Evolutionary conservation across 2,797 vertebrate genomes (phyloP), one percentile per base, ranked within the genome.

Genomic region (Rachycentron canadum): DNA sequence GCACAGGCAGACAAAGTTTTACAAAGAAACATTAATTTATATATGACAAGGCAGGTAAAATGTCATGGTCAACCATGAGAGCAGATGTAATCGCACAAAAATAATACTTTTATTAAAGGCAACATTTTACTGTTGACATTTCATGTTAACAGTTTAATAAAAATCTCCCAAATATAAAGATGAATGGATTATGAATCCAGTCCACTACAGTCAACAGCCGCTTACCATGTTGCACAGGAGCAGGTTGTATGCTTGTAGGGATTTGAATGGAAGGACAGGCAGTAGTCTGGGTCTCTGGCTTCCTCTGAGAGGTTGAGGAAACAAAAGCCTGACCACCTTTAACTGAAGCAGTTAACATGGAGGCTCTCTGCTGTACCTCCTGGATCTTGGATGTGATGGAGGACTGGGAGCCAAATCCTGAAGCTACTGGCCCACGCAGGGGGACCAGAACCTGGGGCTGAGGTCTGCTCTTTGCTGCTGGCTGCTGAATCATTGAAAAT

Each of bases 401-500:
- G 13, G 79, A 67, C 34, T 76, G 84, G 4, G 77, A 43, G 6
- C 56, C 3, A 23, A 78, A 74, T 34, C 45, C 69, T n/a, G 89
- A 78, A 10, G 76, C 84, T 30, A 62, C n/a, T 45, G 91, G 81
- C 3, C 52, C 90, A 67, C 85, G 83, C 1, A 92, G 89, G 5
- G 94, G 92, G 49, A 94, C 79, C 30, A 93, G 83, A 43, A 95
- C 83, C 69, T 89, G 91, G 45, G 91, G 90, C 78, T 93, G 88
- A 68, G 85, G 90, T 81, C 90, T 92, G 40, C 26, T 89, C 65
- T 84, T 90, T 56, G 36, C 81, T 49, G 81, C 62, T 63, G 84
- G 77, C 78, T 92, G 80, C 63, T 64, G 36, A 57, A 62, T 0
- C 11, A 57, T 43, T 56, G 1, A 50, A 58, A 65, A 25, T 7